Base-by-base conservation (phyloP, 2,888 invertebrate species). In the Maniola hyperantus region DNA sequence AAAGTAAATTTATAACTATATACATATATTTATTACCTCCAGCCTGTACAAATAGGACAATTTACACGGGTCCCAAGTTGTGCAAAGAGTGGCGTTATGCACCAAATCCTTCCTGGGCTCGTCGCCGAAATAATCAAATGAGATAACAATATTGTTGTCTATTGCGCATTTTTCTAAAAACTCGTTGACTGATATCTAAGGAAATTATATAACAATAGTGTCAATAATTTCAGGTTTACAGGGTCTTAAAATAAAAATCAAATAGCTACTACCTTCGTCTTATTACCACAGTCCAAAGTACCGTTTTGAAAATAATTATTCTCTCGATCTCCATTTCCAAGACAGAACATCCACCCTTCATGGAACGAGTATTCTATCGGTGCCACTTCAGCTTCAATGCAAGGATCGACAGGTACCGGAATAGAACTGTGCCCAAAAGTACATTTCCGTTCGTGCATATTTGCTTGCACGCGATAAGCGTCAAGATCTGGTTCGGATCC, bases 321-420 rank as follows among this genome's bases (percentile, higher is more conserved):
- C 70, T 91, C 92, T 64, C 92, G 81, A 50, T 92, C 92, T 4
- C 91, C 92, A 70, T 84, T 88, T 0, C 92, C 92, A 13, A 92
- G 82, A 68, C 92, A 92, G 72, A 92, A 91, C 89, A 88, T 88
- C 92, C 92, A 92, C 6, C 92, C 92, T 75, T 91, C 91, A 58
- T 87, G 83, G 71, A 89, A 92, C 0, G 92, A 92, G 65, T 88
- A 92, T 70, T 92, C 92, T 66, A 91, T 89, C 0, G 91, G 90
- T 0, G 91, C 90, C 13, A 85, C 79, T 75, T 92, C 92, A n/a
- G 90, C 91, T 77, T 92, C 92, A 42, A 91, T 89, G 63, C 92
- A 92, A 0, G 92, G 88, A 67, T 92, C 92, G 1, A 89, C 77
- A 0, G 82, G 65, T 5, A 92, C 77, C n/a, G 77, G 82, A 18